Evolutionary conservation across 2,888 invertebrate genomes (phyloP).

Genomic region (Cerastis rubricosa): DNA sequence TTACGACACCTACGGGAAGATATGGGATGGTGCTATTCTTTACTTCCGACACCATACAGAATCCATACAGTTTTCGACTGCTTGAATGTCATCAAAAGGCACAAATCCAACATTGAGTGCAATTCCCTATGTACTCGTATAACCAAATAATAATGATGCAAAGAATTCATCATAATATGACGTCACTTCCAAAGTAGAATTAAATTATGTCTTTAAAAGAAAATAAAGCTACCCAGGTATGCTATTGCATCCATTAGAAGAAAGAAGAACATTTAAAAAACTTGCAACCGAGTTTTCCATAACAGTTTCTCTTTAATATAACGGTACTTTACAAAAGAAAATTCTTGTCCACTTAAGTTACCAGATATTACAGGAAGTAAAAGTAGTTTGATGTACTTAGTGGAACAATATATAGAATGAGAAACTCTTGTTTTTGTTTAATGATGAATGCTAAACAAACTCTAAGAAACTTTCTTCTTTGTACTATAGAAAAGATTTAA

Average conservation of each 20-base stretch:
- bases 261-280: constrained; percentile 37
- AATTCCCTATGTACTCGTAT: background rate
- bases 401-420: constrained; percentile 23
- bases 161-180: background rate
- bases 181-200: background rate
- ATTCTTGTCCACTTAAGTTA: constrained; percentile 21
- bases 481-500: background rate
- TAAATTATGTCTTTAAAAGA: background rate
- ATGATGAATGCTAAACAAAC: constrained; percentile 26
- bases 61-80: too few species aligned
- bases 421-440: constrained; percentile 35
- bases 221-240: constrained; percentile 4
- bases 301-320: constrained; percentile 44
- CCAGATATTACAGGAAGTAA: constrained; percentile 34
- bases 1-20: too few species aligned
- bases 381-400: constrained; percentile 33
- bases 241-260: constrained; percentile 3
- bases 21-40: too few species aligned
- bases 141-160: background rate
- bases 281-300: constrained; percentile 30
- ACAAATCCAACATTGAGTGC: too few species aligned
- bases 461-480: constrained; percentile 8
- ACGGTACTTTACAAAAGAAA: constrained; percentile 33
- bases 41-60: too few species aligned
- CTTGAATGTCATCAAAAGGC: too few species aligned